These are phyloP conservation scores for Sisor rabdophorus DNA, from an alignment of 2,113 vertebrate genomes.

Conservation along the genomic window DNA sequence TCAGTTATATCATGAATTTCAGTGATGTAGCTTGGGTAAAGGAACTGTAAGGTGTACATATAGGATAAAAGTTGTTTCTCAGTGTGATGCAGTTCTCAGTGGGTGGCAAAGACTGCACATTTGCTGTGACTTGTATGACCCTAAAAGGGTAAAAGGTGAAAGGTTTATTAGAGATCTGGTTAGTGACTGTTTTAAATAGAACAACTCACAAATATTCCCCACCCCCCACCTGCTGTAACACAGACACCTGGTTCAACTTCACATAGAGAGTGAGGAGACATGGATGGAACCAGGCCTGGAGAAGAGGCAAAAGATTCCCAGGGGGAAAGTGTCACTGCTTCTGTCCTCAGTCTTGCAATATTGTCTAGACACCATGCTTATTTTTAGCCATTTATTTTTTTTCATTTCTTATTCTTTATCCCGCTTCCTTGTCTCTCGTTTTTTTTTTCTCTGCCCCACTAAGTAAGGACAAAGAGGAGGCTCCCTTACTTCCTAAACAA, in stretches of 20 bases:
- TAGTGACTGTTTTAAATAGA: conserved; percentile 66
- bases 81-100: conserved; percentile 45
- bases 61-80: background rate
- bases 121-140: conserved; percentile 62
- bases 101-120: conserved; percentile 58
- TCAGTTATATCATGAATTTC: background rate
- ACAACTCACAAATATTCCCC: conserved; percentile 44
- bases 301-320: conserved; percentile 18
- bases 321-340: background rate
- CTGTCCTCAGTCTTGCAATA: conserved; percentile 8
- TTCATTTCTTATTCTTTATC: conserved; percentile 14
- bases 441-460: conserved; percentile 27
- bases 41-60: background rate
- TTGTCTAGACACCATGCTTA: conserved; percentile 39
- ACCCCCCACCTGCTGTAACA: conserved; percentile 53
- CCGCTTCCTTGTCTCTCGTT: background rate
- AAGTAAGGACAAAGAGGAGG: conserved; percentile 33
- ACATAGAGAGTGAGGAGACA: background rate
- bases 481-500: conserved; percentile 42
- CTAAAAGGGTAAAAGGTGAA: conserved; percentile 56
- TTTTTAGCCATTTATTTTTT: conserved; percentile 17
- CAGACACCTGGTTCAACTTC: conserved; percentile 29
- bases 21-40: background rate
- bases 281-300: background rate
- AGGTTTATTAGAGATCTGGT: conserved; percentile 64